Conservation (phyloP, 2,888 invertebrate genomes). For the Agrotis segetum region DNA sequence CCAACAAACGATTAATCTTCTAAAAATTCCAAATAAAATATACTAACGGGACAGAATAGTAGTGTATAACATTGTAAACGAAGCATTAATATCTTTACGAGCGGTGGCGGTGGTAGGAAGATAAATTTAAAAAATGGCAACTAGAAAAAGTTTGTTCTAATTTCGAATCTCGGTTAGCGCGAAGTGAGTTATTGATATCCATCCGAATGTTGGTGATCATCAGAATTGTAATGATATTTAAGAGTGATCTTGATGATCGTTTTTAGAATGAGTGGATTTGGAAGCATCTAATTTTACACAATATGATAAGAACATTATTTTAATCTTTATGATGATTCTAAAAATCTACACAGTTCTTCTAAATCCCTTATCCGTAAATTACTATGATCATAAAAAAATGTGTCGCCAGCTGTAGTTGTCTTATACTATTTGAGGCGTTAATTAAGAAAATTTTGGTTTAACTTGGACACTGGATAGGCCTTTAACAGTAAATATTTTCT, state of each 20-base stretch:
- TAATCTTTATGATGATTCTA: not conserved
- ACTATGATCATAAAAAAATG: not conserved
- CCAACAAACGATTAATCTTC: constrained; percentile 37
- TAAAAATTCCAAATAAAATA: constrained; percentile 31
- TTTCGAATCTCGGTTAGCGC: constrained; percentile 70
- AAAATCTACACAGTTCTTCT: not conserved
- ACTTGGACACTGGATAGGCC: too few species aligned
- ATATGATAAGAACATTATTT: not conserved
- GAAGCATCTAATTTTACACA: not conserved
- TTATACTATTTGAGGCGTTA: too few species aligned
- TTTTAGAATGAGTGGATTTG: not conserved
- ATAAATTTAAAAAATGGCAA: constrained; percentile 62
- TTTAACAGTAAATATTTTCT: too few species aligned
- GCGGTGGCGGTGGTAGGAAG: constrained; percentile 39
- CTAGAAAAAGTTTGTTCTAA: constrained; percentile 68
- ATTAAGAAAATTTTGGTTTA: too few species aligned
- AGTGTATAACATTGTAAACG: constrained; percentile 53
- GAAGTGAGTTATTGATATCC: constrained; percentile 66
- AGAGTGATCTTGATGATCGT: constrained; percentile 32
- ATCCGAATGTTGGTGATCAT: constrained; percentile 53
- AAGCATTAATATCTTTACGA: constrained; percentile 66
- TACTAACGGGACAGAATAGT: constrained; percentile 49
- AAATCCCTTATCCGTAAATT: not conserved
- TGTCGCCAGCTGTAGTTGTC: too few species aligned
- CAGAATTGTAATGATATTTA: constrained; percentile 47